Conservation (phyloP, 2,888 invertebrate genomes). For the Icerya purchasi region DNA sequence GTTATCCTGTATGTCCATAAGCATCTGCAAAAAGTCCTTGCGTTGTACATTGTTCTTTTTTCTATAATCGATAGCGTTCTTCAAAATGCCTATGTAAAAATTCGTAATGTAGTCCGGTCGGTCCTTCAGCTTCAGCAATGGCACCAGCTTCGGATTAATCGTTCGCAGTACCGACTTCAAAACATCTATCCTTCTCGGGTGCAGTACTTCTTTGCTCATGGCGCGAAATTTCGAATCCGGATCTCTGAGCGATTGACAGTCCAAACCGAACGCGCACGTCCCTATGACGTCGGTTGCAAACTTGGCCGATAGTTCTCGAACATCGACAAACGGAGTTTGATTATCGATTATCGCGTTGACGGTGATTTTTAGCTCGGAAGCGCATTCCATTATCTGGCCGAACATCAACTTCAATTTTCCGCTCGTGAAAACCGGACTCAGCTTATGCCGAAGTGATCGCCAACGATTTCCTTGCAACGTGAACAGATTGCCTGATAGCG, state of each 20-base stretch:
- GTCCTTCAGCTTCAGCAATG: background rate
- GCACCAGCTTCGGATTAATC: background rate
- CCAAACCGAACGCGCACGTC: constrained; percentile 29
- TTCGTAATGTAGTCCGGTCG: background rate
- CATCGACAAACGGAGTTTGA: too few relatives aligned
- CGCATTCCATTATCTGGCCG: constrained; percentile 12
- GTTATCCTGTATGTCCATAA: background rate
- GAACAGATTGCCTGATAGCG: constrained; percentile 16
- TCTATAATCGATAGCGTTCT: background rate
- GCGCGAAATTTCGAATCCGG: constrained; percentile 25
- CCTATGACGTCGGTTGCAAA: constrained; percentile 31
- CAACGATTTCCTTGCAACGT: constrained; percentile 22
- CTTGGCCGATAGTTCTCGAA: constrained; percentile 24
- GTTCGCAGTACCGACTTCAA: background rate
- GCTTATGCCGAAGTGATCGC: constrained; percentile 24
- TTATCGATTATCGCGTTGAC: too few relatives aligned
- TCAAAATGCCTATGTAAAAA: background rate
- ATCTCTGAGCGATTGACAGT: constrained; percentile 26
- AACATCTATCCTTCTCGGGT: background rate
- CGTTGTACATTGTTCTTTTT: background rate
- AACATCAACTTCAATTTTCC: constrained; percentile 24
- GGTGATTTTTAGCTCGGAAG: too few relatives aligned
- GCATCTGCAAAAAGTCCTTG: background rate
- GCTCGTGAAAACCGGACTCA: constrained; percentile 27
- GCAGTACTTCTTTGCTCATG: background rate